Evolutionary conservation across 2,888 invertebrate genomes (phyloP).

Genomic region (Brachypalpus laphriformis): DNA sequence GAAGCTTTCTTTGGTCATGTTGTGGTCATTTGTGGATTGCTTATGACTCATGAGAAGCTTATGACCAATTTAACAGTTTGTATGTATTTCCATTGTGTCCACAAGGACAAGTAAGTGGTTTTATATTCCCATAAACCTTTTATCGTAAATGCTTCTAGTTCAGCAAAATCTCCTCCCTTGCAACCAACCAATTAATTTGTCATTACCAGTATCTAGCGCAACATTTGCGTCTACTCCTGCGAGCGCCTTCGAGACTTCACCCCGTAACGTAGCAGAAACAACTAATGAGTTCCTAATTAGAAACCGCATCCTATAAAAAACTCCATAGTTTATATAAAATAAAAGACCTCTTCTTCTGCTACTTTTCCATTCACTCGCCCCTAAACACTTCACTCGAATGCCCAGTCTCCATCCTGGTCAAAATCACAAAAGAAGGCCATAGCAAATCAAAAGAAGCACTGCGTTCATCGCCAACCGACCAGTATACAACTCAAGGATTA

Average conservation of each 20-base stretch:
- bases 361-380: constrained; percentile 4
- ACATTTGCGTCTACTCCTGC: constrained; percentile 23
- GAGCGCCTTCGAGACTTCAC: neutral
- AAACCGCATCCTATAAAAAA: constrained; percentile 47
- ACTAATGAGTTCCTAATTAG: constrained; percentile 67
- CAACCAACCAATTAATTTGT: constrained; percentile 47
- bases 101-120: neutral
- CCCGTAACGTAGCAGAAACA: neutral
- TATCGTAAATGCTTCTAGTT: neutral
- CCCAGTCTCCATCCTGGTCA: constrained; percentile 10
- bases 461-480: neutral
- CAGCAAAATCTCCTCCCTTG: neutral
- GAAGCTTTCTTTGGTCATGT: neutral
- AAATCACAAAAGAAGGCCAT: constrained; percentile 27
- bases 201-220: constrained; percentile 39
- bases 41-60: neutral
- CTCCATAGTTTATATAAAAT: constrained; percentile 40
- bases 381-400: constrained; percentile 41
- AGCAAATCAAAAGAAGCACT: constrained; percentile 34
- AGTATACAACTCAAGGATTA: constrained; percentile 42
- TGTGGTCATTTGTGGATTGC: neutral
- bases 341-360: constrained; percentile 32
- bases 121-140: neutral
- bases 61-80: neutral
- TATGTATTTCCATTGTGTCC: neutral